These are phyloP conservation scores for Drosophila pseudotalamancana DNA, from an alignment of 2,888 invertebrate species.

Conservation along the genomic window DNA sequence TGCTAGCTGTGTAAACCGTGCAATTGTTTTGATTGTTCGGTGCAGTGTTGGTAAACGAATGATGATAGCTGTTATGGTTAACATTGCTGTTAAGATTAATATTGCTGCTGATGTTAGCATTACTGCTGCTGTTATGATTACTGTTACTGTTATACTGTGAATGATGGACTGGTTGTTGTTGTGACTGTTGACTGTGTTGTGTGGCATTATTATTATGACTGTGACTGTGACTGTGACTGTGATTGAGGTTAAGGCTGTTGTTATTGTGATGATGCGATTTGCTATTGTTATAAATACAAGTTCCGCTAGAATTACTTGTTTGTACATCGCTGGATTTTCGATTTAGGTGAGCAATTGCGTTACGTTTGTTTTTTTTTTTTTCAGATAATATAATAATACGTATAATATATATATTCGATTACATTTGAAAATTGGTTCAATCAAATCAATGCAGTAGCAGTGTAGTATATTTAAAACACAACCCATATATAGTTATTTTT, in stretches of 20 bases:
- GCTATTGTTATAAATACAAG: slow-evolving; percentile 83
- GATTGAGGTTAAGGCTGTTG: slow-evolving; percentile 66
- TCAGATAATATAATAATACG: slow-evolving; percentile 67
- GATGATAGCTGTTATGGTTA: slow-evolving; percentile 35
- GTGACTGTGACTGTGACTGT: slow-evolving; percentile 63
- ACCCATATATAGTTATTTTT: slow-evolving; percentile 80
- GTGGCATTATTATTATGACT: slow-evolving; percentile 53
- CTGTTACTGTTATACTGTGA: slow-evolving; percentile 41
- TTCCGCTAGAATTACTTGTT: slow-evolving; percentile 84
- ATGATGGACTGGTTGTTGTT: slow-evolving; percentile 26
- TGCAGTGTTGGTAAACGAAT: slow-evolving; percentile 38
- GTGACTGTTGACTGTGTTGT: slow-evolving; percentile 47
- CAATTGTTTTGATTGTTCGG: slow-evolving; percentile 25
- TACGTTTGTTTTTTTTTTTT: slow-evolving; percentile 47
- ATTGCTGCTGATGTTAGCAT: slow-evolving; percentile 26
- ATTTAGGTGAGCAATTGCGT: slow-evolving; percentile 73
- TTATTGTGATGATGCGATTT: slow-evolving; percentile 81
- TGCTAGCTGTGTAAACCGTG: slow-evolving; percentile 35
- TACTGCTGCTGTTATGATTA: slow-evolving; percentile 30
- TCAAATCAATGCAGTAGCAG: slow-evolving; percentile 82
- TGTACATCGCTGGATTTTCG: slow-evolving; percentile 84
- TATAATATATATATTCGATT: slow-evolving; percentile 64
- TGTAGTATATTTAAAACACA: slow-evolving; percentile 80
- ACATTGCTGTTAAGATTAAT: slow-evolving; percentile 29
- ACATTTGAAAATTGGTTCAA: slow-evolving; percentile 82